phyloP scores from a whole-genome alignment of 2,113 vertebrate species.

The Clarias magur region DNA sequence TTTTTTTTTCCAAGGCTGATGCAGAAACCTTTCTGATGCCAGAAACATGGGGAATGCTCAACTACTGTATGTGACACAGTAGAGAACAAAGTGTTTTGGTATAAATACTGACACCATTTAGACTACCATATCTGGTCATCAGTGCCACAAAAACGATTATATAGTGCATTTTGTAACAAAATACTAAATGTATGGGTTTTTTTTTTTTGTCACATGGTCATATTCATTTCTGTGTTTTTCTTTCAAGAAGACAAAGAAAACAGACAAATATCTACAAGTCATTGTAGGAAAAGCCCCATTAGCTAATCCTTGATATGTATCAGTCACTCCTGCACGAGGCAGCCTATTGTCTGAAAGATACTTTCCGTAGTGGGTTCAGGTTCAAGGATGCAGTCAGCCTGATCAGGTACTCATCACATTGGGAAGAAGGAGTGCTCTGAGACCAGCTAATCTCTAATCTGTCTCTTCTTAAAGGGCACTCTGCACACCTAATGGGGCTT shows the following conservation, averaged over 20 bases:
- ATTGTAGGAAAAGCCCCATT: neutral
- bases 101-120: neutral
- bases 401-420: constrained; percentile 44
- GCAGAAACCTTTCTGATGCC: constrained; percentile 5
- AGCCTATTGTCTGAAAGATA: constrained; percentile 39
- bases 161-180: too few relatives aligned
- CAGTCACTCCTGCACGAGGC: constrained; percentile 21
- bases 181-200: too few relatives aligned
- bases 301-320: constrained; percentile 35
- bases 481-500: constrained; percentile 56
- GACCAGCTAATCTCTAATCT: constrained; percentile 40
- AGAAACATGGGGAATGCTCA: constrained; percentile 18
- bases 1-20: constrained; percentile 42
- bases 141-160: neutral
- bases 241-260: constrained; percentile 16
- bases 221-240: constrained; percentile 24
- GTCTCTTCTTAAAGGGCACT: constrained; percentile 50
- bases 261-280: neutral
- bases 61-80: neutral
- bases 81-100: neutral
- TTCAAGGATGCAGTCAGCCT: constrained; percentile 35
- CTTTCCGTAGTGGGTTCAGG: constrained; percentile 27
- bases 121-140: neutral
- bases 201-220: neutral
- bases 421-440: constrained; percentile 25